These are phyloP conservation scores for Spheniscus mendiculus DNA, from an alignment of 2,113 vertebrate species.

Conservation along the genomic window DNA sequence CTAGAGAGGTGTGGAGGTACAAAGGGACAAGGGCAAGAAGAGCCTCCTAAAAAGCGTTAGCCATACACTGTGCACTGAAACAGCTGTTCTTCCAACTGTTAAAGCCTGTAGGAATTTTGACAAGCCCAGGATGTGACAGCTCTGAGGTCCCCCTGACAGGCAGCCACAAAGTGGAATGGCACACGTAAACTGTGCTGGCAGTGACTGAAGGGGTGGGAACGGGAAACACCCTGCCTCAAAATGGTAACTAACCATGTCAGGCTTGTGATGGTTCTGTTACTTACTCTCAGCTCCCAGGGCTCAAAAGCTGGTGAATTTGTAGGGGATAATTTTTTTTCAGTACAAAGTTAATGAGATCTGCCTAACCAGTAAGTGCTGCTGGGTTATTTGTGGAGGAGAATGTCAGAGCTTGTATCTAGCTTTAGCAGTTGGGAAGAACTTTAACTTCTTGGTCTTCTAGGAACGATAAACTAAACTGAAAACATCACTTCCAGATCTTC, in stretches of 20 bases:
- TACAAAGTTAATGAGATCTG: background rate
- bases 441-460: background rate
- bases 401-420: background rate
- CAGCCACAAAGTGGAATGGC: background rate
- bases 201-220: background rate
- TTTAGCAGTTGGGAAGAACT: background rate
- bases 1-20: background rate
- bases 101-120: background rate
- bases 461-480: background rate
- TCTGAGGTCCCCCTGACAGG: background rate
- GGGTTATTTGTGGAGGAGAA: background rate
- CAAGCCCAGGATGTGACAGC: background rate
- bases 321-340: background rate
- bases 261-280: background rate
- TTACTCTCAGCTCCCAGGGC: background rate
- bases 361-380: background rate
- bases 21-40: background rate
- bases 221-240: background rate
- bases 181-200: background rate
- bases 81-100: background rate
- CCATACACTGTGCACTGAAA: background rate
- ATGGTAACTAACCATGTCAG: background rate
- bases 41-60: background rate
- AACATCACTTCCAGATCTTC: background rate
- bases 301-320: background rate